Percentiles rank a stretch among this genome's conserved stretches.
Conservation (phyloP, 2,113 vertebrate genomes). For the Thinocorus orbignyianus region DNA sequence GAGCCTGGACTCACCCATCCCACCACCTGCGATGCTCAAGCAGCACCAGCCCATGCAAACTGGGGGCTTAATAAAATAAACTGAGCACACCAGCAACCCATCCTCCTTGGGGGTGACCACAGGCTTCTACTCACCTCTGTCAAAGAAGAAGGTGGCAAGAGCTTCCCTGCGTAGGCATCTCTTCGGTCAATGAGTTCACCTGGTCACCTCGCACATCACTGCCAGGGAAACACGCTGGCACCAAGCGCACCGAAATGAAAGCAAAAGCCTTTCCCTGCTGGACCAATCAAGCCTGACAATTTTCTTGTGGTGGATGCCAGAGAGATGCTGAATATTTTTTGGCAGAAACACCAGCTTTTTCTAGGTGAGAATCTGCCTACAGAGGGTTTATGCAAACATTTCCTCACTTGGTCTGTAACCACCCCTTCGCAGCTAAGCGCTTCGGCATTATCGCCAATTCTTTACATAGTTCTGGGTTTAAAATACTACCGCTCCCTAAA, state of each 20-base stretch:
- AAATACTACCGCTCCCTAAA: slow-evolving; percentile 49
- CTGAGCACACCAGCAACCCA: background rate
- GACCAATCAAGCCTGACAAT: slow-evolving; percentile 41
- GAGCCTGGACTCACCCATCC: background rate
- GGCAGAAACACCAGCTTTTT: slow-evolving; percentile 10
- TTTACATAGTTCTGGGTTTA: slow-evolving; percentile 47
- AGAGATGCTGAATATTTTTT: slow-evolving; percentile 53
- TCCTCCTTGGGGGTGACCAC: background rate
- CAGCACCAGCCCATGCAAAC: background rate
- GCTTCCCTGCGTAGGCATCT: background rate
- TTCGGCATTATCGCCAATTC: background rate
- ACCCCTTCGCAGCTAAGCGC: slow-evolving; percentile 11
- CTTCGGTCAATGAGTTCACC: background rate
- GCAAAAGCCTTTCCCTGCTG: background rate
- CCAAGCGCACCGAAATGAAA: background rate
- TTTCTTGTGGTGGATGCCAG: slow-evolving; percentile 25
- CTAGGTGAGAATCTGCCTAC: slow-evolving; percentile 66
- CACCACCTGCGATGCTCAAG: background rate
- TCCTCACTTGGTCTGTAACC: slow-evolving; percentile 52
- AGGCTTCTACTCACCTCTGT: slow-evolving; percentile 47
- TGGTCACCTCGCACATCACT: background rate
- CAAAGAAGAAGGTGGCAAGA: background rate
- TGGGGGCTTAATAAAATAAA: background rate
- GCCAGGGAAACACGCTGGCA: background rate
- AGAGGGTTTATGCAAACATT: slow-evolving; percentile 57